Evolutionary conservation across 2,113 vertebrate genomes (phyloP), one percentile per base, ranked within the genome.

Genomic region (Pavo muticus): DNA sequence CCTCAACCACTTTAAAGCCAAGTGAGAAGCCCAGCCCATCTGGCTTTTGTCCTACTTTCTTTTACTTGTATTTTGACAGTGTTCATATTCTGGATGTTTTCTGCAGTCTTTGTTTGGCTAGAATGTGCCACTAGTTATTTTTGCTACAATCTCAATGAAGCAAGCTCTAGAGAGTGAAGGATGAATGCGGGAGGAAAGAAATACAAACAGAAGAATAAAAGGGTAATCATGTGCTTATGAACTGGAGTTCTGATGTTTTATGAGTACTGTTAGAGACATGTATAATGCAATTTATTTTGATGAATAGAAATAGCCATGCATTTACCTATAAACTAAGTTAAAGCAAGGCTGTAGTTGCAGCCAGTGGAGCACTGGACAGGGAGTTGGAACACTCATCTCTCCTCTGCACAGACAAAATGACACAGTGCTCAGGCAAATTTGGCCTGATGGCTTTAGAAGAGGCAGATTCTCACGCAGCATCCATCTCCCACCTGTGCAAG

Each of bases 261-360:
- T 50, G 77, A 81, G 37, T 35, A 44, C 81, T 80, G 44, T 80
- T 68, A 70, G 54, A 92, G 71, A 59, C 40, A 32, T 18, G 40
- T 57, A 54, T 64, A 92, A 88, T 63, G 42, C 50, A 79, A 32
- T 88, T 93, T 86, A 67, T 88, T 91, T 87, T 47, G 50, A 65
- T 3, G 32, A 83, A 76, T 87, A 87, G 50, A 87, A 94, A 83
- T 67, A 91, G 30, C 68, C 24, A 1, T 63, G 29, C 64, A 63
- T 85, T 88, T 80, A 48, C 70, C 32, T 74, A 71, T 47, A 68
- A 86, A 35, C 2, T 2, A 79, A 65, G 45, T 17, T 63, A 47
- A 83, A 61, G 37, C 42, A 61, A 85, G 44, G 9, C 57, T 92
- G 65, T 64, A 44, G 50, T 16, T 56, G 44, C 48, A 24, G 21